Evolutionary conservation across 1,140 invertebrate species (phyloP).

Genomic region (Phymastichus coffea): DNA sequence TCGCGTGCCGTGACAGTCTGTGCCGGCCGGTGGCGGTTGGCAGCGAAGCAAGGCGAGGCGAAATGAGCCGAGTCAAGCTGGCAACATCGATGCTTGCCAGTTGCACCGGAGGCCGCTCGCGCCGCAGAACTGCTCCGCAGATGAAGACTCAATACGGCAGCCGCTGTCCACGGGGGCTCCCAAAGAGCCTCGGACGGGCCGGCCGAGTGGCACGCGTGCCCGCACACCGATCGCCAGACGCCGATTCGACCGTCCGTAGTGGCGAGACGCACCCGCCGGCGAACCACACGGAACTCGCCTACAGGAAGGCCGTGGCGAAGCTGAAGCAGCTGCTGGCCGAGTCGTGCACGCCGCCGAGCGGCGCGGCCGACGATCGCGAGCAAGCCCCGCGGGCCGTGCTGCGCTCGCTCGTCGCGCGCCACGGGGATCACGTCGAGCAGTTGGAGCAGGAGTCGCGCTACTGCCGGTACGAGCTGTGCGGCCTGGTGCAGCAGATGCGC

Average conservation of each 20-base stretch:
- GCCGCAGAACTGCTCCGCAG: not conserved
- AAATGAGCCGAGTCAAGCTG: too few relatives aligned
- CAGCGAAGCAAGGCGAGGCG: too few relatives aligned
- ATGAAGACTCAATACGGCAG: not conserved
- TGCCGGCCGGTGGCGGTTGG: too few relatives aligned
- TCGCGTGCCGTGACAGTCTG: conserved; percentile 18
- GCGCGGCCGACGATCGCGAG: not conserved
- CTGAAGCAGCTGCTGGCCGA: conserved; percentile 74
- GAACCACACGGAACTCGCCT: conserved; percentile 79
- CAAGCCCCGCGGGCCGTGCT: conserved; percentile 56
- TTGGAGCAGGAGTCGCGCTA: conserved; percentile 78
- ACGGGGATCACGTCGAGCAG: conserved; percentile 82
- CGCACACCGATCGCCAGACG: too few relatives aligned
- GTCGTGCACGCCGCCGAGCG: conserved; percentile 64
- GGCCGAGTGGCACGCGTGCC: too few relatives aligned
- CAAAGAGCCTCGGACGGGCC: too few relatives aligned
- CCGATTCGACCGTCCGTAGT: too few relatives aligned
- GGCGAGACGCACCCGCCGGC: too few relatives aligned
- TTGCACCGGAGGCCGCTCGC: too few relatives aligned
- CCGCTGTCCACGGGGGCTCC: too few relatives aligned
- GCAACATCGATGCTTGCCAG: too few relatives aligned
- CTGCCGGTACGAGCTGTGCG: conserved; percentile 73
- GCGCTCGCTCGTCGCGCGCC: conserved; percentile 74
- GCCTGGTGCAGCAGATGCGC: conserved; percentile 72
- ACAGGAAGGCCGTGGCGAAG: conserved; percentile 77